phyloP scores from a whole-genome alignment of 2,888 invertebrate species.

The Molorchus minor region DNA sequence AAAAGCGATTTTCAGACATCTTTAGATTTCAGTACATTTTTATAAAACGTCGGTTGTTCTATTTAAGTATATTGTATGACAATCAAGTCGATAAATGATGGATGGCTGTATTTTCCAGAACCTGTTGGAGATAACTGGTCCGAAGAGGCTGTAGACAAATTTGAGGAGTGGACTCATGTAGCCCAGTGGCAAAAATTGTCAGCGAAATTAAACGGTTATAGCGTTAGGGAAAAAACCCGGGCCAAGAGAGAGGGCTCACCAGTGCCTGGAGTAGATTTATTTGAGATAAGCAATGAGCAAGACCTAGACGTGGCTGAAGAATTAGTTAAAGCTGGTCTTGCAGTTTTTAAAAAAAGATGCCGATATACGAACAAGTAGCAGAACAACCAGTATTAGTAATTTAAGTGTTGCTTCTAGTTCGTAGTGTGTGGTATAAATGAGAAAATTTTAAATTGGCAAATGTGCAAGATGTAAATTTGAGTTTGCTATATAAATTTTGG shows the following conservation, averaged over 20 bases:
- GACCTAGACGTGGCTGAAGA: conserved; percentile 71
- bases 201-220: conserved; percentile 79
- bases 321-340: conserved; percentile 70
- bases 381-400: conserved; percentile 55
- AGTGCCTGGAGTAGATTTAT: conserved; percentile 80
- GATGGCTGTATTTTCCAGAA: no score
- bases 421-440: no score
- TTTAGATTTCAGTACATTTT: no score
- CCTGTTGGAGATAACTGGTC: conserved; percentile 68
- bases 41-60: no score
- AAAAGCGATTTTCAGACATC: no score
- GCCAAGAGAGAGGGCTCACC: conserved; percentile 73
- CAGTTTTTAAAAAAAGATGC: conserved; percentile 59
- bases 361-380: conserved; percentile 44
- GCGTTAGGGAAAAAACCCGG: conserved; percentile 64
- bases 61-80: no score
- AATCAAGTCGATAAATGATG: no score
- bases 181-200: conserved; percentile 84
- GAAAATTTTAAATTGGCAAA: no score
- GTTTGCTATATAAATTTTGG: no score
- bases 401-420: conserved; percentile 53
- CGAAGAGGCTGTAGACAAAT: conserved; percentile 70
- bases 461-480: no score
- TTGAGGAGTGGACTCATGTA: conserved; percentile 77
- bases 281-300: conserved; percentile 73